phyloP scores from a whole-genome alignment of 2,888 invertebrate genomes.

The Endotricha flammealis region DNA sequence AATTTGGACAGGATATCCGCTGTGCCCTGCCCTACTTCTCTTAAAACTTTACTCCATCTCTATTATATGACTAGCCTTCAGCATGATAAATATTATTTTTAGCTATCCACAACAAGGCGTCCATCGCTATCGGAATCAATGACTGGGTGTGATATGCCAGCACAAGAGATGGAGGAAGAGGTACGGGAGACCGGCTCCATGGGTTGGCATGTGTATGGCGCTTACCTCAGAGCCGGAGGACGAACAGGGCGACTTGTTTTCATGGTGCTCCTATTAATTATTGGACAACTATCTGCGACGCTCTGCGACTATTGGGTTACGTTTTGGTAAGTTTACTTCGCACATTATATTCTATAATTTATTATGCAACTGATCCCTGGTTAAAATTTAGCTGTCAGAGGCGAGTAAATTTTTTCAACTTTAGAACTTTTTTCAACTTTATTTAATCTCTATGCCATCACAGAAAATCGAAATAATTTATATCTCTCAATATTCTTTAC shows the following conservation, averaged over 20 bases:
- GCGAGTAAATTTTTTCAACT: no score
- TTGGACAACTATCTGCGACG: constrained; percentile 82
- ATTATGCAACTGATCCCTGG: no score
- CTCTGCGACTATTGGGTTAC: constrained; percentile 88
- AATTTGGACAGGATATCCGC: no score
- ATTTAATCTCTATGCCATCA: no score
- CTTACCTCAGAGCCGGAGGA: constrained; percentile 80
- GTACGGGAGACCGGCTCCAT: constrained; percentile 81
- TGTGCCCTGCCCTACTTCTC: no score
- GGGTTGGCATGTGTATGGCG: constrained; percentile 80
- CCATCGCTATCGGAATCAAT: constrained; percentile 69
- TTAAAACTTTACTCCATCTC: no score
- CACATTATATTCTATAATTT: no score
- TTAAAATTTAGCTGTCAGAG: no score
- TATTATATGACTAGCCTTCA: no score
- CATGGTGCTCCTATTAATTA: constrained; percentile 75
- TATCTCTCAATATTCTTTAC: no score
- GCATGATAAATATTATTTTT: constrained; percentile 18
- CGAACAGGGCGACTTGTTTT: constrained; percentile 70
- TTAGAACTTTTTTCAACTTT: no score
- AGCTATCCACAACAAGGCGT: constrained; percentile 66
- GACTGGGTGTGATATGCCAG: constrained; percentile 52
- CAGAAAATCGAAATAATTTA: no score
- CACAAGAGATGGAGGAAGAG: constrained; percentile 80
- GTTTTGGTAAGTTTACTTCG: constrained; percentile 79